Base-by-base conservation (phyloP, 2,797 vertebrate genomes). In the Geotrypetes seraphini region DNA sequence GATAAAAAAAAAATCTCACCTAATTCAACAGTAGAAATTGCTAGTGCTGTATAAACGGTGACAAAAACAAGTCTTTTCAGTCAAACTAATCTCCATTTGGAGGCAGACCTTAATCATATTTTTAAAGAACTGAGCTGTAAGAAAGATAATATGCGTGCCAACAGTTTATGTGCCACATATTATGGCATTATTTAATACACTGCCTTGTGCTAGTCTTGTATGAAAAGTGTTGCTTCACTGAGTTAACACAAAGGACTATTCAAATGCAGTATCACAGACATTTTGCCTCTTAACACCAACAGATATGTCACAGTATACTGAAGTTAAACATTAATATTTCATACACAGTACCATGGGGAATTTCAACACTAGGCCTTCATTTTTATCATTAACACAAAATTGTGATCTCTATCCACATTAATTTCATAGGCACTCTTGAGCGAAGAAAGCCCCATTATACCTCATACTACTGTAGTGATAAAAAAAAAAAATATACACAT, bases 391-490 rank as follows among this genome's bases (percentile, higher is more conserved):
- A 48, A 89, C 86, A 91, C 78, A 2, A n/a, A n/a, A n/a, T 91
- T 89, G 13, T 81, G 87, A 28, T 92, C 85, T 61, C 92, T 90
- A 12, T 83, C 83, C 52, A 86, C 83, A 22, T 71, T 82, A 2
- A 86, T 84, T 63, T 89, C 83, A 36, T 91, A 92, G 26, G 78
- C 60, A 0, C 62, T 51, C 47, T n/a, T 77, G 83, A 10, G 78
- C 65, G 37, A 91, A 96, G 11, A 73, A 45, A 2, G 89, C 88
- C 71, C 84, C 88, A 85, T 94, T 94, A 68, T 94, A 90, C 25
- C 91, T 92, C 53, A 90, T 79, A 5, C 92, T 89, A 1, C 81
- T 91, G n/a, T n/a, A n/a, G n/a, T n/a, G 80, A 94, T 80, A 45
- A 88, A 89, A n/a, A n/a, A n/a, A n/a, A n/a, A n/a, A n/a, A 52